A percentile compares a stretch with the other conserved stretches of the same genome.
Conservation (phyloP, 2,888 invertebrate genomes). For the Blastobasis adustella region DNA sequence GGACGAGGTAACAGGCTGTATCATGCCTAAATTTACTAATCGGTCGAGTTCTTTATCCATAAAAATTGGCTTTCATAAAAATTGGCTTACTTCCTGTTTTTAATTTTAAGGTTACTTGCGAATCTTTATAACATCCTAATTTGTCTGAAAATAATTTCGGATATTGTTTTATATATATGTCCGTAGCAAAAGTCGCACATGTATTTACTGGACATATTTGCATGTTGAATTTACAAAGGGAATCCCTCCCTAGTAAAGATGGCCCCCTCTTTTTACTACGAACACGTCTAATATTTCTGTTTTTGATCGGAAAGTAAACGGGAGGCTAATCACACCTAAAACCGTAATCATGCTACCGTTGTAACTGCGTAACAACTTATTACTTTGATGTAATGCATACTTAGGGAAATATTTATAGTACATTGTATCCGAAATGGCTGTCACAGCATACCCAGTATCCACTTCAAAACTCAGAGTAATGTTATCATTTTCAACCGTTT, state of each 20-base stretch:
- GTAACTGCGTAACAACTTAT: not conserved
- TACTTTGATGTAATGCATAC: not conserved
- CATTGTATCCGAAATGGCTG: not conserved
- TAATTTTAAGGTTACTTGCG: conserved; percentile 10
- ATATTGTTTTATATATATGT: not conserved
- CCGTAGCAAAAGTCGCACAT: not conserved
- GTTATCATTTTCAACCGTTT: not conserved
- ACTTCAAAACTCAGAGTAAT: not conserved
- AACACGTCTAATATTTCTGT: not conserved
- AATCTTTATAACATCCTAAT: conserved; percentile 8
- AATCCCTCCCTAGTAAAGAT: not conserved
- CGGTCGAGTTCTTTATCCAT: conserved; percentile 17
- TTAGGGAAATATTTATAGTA: not conserved
- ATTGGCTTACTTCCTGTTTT: conserved; percentile 6
- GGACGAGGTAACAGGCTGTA: conserved; percentile 14
- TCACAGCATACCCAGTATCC: conserved; percentile 1
- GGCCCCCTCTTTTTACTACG: not conserved
- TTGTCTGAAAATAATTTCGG: not conserved
- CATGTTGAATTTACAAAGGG: not conserved
- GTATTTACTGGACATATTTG: conserved; percentile 1
- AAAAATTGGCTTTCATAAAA: conserved; percentile 15
- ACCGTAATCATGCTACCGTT: not conserved
- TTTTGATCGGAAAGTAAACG: not conserved
- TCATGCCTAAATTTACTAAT: conserved; percentile 11
- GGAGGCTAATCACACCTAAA: not conserved